Conservation (phyloP, 2,797 vertebrate species). For the Poecilia gillii region DNA sequence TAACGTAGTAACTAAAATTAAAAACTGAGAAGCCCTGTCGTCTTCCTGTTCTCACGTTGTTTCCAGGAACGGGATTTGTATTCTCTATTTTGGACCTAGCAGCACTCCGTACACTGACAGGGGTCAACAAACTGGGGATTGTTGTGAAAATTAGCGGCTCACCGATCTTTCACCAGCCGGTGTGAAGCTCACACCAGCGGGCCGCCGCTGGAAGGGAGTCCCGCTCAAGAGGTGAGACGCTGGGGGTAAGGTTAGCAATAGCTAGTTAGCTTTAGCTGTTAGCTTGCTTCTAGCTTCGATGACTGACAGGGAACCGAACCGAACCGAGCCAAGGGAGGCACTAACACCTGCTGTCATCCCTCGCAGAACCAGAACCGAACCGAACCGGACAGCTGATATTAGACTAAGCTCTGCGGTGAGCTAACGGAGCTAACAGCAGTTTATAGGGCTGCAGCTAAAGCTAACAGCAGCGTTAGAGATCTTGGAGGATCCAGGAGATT, state of each 20-base stretch:
- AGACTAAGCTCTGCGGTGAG: neutral
- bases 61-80: neutral
- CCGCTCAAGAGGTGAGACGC: neutral
- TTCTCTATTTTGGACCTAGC: neutral
- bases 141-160: slow-evolving; percentile 5
- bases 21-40: neutral
- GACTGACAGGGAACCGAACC: slow-evolving; percentile 5
- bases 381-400: neutral
- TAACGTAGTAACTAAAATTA: neutral
- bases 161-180: neutral
- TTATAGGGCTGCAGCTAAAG: neutral
- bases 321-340: neutral
- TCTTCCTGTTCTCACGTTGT: slow-evolving; percentile 2
- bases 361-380: neutral
- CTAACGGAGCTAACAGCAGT: slow-evolving; percentile 9
- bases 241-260: neutral
- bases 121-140: neutral
- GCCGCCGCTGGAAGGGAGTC: neutral
- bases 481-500: neutral
- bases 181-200: neutral
- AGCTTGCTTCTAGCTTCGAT: neutral
- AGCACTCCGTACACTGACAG: slow-evolving; percentile 14
- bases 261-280: neutral
- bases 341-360: neutral
- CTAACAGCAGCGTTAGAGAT: neutral